A percentile compares a stretch with the other conserved stretches of the same genome.
These are phyloP conservation scores for Tangara arthus DNA, from an alignment of 2,797 vertebrate species.

Conservation along the genomic window DNA sequence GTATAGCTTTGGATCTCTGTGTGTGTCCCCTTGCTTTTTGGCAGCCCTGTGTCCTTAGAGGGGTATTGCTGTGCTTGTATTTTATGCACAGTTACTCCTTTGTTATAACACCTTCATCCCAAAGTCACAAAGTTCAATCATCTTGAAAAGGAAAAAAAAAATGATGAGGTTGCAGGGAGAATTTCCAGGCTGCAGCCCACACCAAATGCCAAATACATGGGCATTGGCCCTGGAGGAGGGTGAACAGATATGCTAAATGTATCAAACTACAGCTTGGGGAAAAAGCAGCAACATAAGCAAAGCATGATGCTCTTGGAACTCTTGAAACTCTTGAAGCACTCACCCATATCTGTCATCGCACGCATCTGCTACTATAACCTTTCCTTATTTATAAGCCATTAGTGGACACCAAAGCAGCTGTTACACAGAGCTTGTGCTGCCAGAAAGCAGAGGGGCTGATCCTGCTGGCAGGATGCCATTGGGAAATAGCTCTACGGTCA, in stretches of 20 bases:
- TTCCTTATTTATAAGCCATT: conserved; percentile 8
- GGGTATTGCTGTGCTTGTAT: neutral
- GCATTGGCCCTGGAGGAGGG: neutral
- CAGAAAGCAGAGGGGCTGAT: neutral
- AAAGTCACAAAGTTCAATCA: neutral
- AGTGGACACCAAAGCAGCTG: neutral
- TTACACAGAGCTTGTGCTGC: neutral
- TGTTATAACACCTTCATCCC: neutral
- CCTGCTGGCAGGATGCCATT: neutral
- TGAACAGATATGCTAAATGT: neutral
- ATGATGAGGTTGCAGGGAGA: neutral
- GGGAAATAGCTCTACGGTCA: neutral
- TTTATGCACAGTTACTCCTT: neutral
- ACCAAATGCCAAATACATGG: neutral
- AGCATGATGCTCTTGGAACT: neutral
- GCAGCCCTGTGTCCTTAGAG: neutral
- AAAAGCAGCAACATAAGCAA: neutral
- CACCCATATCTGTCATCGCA: neutral
- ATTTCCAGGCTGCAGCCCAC: neutral
- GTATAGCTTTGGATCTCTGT: neutral
- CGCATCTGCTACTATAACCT: neutral
- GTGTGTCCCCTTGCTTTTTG: neutral
- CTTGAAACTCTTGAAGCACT: neutral
- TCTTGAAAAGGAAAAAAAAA: neutral
- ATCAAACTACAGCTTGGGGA: neutral